A percentile compares a stretch with the other conserved stretches of the same genome.
These are phyloP conservation scores for Agrotis puta DNA, from an alignment of 2,888 invertebrate species.

Conservation along the genomic window DNA sequence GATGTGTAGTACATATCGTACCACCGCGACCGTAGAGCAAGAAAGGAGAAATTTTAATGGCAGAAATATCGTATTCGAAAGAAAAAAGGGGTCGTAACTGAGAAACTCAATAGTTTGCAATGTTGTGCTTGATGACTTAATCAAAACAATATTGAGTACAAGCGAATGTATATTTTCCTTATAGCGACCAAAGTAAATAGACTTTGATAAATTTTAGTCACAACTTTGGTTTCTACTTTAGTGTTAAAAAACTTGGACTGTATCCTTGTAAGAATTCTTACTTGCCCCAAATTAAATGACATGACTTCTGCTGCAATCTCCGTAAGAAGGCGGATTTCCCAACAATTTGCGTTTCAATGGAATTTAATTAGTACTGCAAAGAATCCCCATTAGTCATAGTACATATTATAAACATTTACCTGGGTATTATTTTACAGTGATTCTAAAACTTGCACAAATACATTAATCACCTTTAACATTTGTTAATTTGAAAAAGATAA, in stretches of 20 bases:
- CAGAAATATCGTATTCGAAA: too few species aligned
- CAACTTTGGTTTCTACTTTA: neutral
- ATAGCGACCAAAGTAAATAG: neutral
- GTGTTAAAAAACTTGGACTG: neutral
- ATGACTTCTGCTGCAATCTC: neutral
- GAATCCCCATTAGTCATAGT: constrained; percentile 34
- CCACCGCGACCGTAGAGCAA: too few species aligned
- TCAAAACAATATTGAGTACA: too few species aligned
- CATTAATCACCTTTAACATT: neutral
- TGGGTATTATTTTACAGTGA: constrained; percentile 1
- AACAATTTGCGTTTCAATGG: constrained; percentile 1
- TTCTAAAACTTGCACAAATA: neutral
- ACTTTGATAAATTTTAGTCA: neutral
- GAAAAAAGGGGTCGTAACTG: too few species aligned
- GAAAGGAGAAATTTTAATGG: too few species aligned
- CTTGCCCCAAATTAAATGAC: neutral
- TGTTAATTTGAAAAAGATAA: too few species aligned
- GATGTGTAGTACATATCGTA: too few species aligned
- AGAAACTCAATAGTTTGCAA: neutral
- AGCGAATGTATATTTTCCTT: too few species aligned
- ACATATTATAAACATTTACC: neutral
- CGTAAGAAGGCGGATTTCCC: constrained; percentile 6
- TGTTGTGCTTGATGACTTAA: neutral
- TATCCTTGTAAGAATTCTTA: neutral
- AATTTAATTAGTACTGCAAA: neutral